Conservation (phyloP, 2,888 invertebrate species). For the Deladenus siricidicola region DNA sequence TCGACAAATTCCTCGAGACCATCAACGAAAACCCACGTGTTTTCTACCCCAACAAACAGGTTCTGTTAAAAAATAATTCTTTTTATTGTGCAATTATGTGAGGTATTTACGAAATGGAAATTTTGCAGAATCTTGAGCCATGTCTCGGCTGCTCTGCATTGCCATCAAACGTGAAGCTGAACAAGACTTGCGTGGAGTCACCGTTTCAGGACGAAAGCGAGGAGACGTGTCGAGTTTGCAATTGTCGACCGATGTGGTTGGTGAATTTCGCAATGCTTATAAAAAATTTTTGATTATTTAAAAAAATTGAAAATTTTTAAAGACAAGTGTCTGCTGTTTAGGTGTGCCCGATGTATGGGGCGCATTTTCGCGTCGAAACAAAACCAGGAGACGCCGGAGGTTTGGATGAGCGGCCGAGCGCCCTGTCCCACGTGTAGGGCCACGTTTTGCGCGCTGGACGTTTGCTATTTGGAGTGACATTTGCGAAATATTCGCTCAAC, state of each 20-base stretch:
- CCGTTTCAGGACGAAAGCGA: constrained; percentile 8
- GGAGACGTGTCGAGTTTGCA: constrained; percentile 11
- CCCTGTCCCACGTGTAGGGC: constrained; percentile 56
- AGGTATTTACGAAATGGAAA: not conserved
- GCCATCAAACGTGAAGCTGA: constrained; percentile 9
- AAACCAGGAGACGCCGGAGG: constrained; percentile 54
- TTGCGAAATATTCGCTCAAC: not conserved
- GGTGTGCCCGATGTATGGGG: constrained; percentile 48
- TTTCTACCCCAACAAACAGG: not conserved
- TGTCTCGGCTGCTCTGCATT: constrained; percentile 17
- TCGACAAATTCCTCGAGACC: constrained; percentile 9
- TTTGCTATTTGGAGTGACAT: constrained; percentile 37
- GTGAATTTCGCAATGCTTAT: constrained; percentile 1
- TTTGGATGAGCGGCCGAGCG: constrained; percentile 55
- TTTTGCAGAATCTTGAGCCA: constrained; percentile 13
- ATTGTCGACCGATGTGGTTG: constrained; percentile 19
- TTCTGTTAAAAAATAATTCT: not conserved
- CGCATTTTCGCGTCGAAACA: constrained; percentile 56
- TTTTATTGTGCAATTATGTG: not conserved
- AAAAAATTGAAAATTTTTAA: constrained; percentile 1
- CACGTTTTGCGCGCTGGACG: constrained; percentile 57
- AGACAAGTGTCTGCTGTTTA: constrained; percentile 2
- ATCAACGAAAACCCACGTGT: constrained; percentile 8
- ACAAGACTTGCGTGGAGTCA: constrained; percentile 13
- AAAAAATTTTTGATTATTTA: not conserved